phyloP scores from a whole-genome alignment of 2,113 vertebrate species.

The Daphoenositta chrysoptera region DNA sequence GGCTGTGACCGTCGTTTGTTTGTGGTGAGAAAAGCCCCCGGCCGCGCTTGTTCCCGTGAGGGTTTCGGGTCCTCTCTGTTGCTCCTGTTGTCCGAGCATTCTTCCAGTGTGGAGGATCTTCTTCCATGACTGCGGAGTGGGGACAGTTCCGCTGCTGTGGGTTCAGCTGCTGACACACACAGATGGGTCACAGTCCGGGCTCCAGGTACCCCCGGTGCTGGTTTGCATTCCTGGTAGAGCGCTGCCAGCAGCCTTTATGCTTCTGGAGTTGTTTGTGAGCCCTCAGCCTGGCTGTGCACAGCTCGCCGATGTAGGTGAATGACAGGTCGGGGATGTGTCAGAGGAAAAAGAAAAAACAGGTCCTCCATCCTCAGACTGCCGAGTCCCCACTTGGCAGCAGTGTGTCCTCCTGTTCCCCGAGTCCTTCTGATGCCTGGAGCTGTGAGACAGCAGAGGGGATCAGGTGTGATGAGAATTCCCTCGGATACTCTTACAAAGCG shows the following conservation, averaged over 20 bases:
- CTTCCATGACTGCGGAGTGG: rapidly evolving
- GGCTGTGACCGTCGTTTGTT: neutral
- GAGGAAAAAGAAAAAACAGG: neutral
- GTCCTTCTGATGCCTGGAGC: neutral
- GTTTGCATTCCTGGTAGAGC: neutral
- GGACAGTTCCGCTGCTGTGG: neutral
- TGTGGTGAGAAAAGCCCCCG: neutral
- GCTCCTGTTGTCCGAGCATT: neutral
- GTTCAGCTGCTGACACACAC: neutral
- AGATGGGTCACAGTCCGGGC: neutral
- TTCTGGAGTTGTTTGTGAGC: neutral
- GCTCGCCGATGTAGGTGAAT: neutral
- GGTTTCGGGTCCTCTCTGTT: neutral
- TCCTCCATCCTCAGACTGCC: rapidly evolving
- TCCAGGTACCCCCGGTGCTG: neutral
- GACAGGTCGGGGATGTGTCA: neutral
- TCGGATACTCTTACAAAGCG: neutral
- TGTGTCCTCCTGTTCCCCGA: neutral
- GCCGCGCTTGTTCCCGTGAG: neutral
- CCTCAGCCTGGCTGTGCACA: neutral
- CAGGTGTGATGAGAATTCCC: neutral
- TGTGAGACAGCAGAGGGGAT: neutral
- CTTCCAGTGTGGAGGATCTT: neutral
- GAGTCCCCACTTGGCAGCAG: neutral
- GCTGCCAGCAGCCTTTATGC: neutral